These are phyloP conservation scores for Silurus aristotelis DNA, from an alignment of 2,797 vertebrate genomes.

Conservation along the genomic window DNA sequence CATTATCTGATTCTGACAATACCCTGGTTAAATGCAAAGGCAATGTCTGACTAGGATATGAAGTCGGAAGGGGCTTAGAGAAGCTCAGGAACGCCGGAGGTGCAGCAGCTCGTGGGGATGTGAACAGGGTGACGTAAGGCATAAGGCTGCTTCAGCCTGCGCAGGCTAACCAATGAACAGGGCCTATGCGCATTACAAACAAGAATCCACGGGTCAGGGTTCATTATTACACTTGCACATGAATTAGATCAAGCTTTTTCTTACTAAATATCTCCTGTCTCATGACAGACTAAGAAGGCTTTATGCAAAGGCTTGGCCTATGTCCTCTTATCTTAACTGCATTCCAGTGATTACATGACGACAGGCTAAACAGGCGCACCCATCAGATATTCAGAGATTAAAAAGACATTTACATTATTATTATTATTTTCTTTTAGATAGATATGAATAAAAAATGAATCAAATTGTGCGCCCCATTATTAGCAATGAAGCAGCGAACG, in stretches of 20 bases:
- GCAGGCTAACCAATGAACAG: conserved; percentile 33
- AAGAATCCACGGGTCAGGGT: neutral
- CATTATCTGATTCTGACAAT: neutral
- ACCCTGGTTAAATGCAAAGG: neutral
- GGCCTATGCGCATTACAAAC: conserved; percentile 48
- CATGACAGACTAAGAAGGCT: neutral
- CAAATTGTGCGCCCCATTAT: neutral
- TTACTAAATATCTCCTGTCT: neutral
- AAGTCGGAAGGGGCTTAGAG: neutral
- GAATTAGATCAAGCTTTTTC: neutral
- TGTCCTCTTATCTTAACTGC: neutral
- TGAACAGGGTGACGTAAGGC: conserved; percentile 56
- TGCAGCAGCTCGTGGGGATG: conserved; percentile 12
- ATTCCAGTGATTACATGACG: conserved; percentile 6
- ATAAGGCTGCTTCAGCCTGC: conserved; percentile 41
- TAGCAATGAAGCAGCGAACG: neutral
- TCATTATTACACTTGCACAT: neutral
- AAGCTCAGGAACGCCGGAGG: neutral
- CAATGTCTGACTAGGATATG: neutral
- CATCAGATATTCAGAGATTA: neutral
- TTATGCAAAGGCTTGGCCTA: neutral
- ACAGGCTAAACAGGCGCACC: conserved; percentile 17
- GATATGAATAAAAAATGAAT: no score
- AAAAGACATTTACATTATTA: neutral
- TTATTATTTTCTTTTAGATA: neutral